These are phyloP conservation scores for Anarhynchus alexandrinus DNA, from an alignment of 2,113 vertebrate genomes.

Conservation along the genomic window DNA sequence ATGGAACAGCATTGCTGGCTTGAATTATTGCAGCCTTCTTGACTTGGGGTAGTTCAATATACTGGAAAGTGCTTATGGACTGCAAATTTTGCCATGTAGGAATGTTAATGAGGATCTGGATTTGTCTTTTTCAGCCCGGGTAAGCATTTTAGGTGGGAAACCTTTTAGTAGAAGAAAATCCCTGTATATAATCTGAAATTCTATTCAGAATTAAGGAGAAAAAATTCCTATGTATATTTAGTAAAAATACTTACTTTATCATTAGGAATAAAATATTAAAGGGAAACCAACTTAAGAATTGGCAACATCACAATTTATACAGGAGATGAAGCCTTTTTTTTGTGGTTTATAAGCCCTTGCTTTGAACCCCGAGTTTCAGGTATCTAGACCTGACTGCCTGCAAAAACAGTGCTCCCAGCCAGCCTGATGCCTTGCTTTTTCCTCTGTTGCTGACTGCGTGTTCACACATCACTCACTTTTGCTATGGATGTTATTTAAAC, in stretches of 20 bases:
- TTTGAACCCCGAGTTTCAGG: not conserved
- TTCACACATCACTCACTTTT: not conserved
- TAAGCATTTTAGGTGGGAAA: constrained; percentile 29
- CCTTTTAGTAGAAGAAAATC: not conserved
- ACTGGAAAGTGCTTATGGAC: constrained; percentile 19
- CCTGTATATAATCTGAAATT: not conserved
- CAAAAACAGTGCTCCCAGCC: not conserved
- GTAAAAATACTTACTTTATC: not conserved
- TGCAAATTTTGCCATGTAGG: not conserved
- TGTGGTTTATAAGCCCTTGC: not conserved
- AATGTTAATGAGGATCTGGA: constrained; percentile 43
- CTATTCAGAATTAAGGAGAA: not conserved
- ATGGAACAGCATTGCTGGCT: not conserved
- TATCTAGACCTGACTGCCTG: not conserved
- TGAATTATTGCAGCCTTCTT: constrained; percentile 34
- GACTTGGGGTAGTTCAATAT: constrained; percentile 29
- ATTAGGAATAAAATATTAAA: not conserved
- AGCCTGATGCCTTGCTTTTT: not conserved
- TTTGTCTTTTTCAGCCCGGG: not conserved
- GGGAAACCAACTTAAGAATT: not conserved
- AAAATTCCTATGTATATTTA: not conserved
- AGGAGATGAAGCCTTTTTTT: not conserved
- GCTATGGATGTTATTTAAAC: not conserved
- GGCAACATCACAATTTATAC: not conserved
- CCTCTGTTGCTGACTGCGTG: fast-evolving